Evolutionary conservation across 2,888 invertebrate species (phyloP).

Genomic region (Erebia aethiops): DNA sequence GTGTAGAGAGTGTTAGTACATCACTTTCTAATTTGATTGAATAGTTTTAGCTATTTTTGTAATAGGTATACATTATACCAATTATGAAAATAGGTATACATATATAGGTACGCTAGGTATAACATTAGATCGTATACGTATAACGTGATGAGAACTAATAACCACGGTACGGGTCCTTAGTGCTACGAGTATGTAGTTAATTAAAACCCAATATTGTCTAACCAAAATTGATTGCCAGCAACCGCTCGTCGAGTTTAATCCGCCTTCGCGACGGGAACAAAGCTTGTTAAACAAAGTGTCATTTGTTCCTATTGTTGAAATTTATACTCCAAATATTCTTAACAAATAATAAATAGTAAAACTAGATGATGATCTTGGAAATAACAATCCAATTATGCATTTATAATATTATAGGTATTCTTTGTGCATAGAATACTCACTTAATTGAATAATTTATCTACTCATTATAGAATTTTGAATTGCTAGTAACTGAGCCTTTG

Average conservation of each 20-base stretch:
- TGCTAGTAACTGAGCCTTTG: no score
- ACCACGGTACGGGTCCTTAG: constrained; percentile 18
- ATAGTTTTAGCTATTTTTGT: no score
- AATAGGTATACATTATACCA: no score
- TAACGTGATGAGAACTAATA: background rate
- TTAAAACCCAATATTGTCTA: constrained; percentile 83
- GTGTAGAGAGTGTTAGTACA: no score
- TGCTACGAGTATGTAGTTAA: constrained; percentile 54
- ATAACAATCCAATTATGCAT: background rate
- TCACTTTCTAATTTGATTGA: no score
- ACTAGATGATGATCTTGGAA: no score
- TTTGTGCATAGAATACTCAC: no score
- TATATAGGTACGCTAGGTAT: background rate
- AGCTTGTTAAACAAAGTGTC: constrained; percentile 47
- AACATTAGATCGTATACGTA: background rate
- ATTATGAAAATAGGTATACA: no score
- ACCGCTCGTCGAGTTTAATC: constrained; percentile 47
- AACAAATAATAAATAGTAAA: background rate
- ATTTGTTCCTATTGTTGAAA: constrained; percentile 40
- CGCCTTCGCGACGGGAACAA: constrained; percentile 49
- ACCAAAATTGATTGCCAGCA: constrained; percentile 77
- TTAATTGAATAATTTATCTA: no score
- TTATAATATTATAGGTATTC: no score
- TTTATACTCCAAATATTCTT: background rate
- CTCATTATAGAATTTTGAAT: no score